Percentiles rank a stretch among this genome's conserved stretches.
Evolutionary conservation across 2,113 vertebrate genomes (phyloP).

Genomic region (Guaruba guarouba): DNA sequence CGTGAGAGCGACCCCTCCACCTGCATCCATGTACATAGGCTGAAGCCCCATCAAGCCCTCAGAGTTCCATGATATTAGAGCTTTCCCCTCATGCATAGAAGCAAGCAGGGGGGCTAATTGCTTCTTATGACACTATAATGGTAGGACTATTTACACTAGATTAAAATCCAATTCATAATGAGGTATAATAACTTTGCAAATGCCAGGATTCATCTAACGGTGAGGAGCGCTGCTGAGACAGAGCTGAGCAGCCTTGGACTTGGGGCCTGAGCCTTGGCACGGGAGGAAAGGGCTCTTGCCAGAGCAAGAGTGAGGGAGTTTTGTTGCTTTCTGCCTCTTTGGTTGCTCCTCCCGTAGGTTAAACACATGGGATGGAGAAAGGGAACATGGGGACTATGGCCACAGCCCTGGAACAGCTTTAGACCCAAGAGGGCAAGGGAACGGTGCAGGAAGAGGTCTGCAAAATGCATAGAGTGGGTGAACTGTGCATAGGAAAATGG

Average conservation of each 20-base stretch:
- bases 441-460: not conserved
- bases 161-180: conserved; percentile 77
- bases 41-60: conserved; percentile 49
- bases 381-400: accelerated
- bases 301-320: accelerated
- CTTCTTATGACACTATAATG: conserved; percentile 76
- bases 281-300: not conserved
- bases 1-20: not conserved
- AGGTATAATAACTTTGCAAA: conserved; percentile 63
- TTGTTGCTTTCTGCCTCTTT: not conserved
- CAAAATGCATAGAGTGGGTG: accelerated
- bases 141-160: conserved; percentile 76
- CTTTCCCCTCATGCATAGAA: conserved; percentile 57
- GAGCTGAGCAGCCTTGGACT: not conserved
- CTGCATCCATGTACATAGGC: not conserved
- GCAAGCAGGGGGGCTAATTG: conserved; percentile 71
- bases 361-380: not conserved
- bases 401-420: not conserved
- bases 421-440: not conserved
- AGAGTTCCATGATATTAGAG: conserved; percentile 36
- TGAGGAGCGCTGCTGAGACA: not conserved
- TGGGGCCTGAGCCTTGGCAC: not conserved
- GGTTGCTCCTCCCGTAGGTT: not conserved
- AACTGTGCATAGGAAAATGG: accelerated
- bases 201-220: conserved; percentile 59